Base-by-base conservation (phyloP, 2,888 invertebrate genomes). In the Nycteola revayana region DNA sequence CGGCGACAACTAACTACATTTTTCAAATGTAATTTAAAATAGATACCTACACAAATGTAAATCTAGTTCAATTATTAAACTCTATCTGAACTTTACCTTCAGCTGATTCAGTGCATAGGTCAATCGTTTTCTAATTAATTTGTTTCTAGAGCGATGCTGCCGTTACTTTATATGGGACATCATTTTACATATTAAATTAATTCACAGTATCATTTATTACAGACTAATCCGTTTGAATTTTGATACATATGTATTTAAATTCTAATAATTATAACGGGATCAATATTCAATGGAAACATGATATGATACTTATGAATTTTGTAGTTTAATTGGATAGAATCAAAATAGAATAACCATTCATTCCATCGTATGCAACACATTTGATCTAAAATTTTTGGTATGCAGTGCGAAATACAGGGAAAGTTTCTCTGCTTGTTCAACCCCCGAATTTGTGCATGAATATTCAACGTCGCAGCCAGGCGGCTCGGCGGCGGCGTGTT, bases 381-480 rank as follows among this genome's bases (percentile, higher is more conserved):
- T 42, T 44, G 40, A 42, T 41, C 42, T 39, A 17, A 50, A 51
- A 49, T 49, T 58, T 61, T 60, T 54, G 60, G 33, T 37, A 39
- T 49, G 36, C 49, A 22, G 35, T 39, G 39, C 50, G 46, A 45
- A 68, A 59, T 56, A 51, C 42, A 45, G 57, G 41, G 42, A 64
- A 66, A 66, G 60, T 64, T 63, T 49, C 49, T 41, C 32, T 38
- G 40, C 41, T 57, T 57, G 59, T 59, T 60, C 55, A 67, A n/a
- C n/a, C 66, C 68, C 71, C 61, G 59, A 60, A 63, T 61, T 64
- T 58, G 62, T 62, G 61, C 72, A 84, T 84, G 83, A 82, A 85
- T 85, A 84, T 84, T 84, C 83, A 84, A 69, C 41, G 60, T 59
- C 51, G 65, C 48, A 74, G 66, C 57, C 66, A 43, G 30, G 36